These are phyloP conservation scores for Clostera curtula DNA, from an alignment of 2,888 invertebrate species.

Conservation along the genomic window DNA sequence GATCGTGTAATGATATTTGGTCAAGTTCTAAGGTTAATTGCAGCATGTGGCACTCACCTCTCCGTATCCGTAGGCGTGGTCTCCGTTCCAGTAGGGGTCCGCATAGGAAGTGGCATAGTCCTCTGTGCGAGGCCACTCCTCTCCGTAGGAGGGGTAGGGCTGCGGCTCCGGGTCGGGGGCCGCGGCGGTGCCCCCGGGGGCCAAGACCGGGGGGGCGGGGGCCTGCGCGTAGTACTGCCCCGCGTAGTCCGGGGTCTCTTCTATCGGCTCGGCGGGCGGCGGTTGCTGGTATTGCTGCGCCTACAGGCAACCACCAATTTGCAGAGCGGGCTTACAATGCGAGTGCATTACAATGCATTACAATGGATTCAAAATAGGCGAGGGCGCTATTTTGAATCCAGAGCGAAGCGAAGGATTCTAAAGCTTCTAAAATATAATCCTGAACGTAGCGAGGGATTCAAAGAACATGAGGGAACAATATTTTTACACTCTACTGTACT, in stretches of 20 bases:
- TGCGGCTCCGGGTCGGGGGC: slow-evolving; percentile 10
- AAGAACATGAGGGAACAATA: too few species aligned
- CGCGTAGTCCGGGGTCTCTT: slow-evolving; percentile 30
- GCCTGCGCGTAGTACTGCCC: slow-evolving; percentile 30
- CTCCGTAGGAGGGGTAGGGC: slow-evolving; percentile 17
- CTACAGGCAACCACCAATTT: too few species aligned
- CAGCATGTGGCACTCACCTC: slow-evolving; percentile 33
- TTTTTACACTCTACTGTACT: too few species aligned
- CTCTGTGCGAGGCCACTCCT: slow-evolving; percentile 23
- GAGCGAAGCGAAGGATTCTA: too few species aligned
- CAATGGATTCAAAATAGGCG: too few species aligned
- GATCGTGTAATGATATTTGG: too few species aligned
- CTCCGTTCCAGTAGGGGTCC: slow-evolving; percentile 43
- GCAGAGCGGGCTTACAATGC: too few species aligned
- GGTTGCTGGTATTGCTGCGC: slow-evolving; percentile 27
- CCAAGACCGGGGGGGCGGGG: slow-evolving; percentile 4
- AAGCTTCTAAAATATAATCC: too few species aligned
- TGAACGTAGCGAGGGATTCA: too few species aligned
- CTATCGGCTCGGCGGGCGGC: slow-evolving; percentile 20
- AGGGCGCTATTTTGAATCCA: too few species aligned
- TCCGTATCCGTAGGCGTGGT: slow-evolving; percentile 30
- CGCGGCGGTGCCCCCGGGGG: slow-evolving; percentile 6
- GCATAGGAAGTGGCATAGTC: slow-evolving; percentile 31
- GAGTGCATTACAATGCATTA: too few species aligned
- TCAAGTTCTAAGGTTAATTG: too few species aligned